These are phyloP conservation scores for Acanthornis magna DNA, from an alignment of 2,797 vertebrate species.

Conservation along the genomic window DNA sequence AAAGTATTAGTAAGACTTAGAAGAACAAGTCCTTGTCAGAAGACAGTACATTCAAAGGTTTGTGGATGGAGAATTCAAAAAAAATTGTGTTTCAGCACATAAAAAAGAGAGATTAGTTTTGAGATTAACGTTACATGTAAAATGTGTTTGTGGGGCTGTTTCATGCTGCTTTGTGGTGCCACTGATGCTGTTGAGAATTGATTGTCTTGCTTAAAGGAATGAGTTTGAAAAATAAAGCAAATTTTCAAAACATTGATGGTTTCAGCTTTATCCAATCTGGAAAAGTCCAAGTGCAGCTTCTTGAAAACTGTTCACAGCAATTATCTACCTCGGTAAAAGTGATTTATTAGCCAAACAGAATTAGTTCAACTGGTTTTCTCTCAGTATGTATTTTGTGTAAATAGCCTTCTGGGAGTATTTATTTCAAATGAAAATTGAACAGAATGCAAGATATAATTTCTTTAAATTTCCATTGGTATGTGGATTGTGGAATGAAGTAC, in stretches of 20 bases:
- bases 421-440: neutral
- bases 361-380: neutral
- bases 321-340: neutral
- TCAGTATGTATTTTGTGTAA: neutral
- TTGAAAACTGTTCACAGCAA: neutral
- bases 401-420: neutral
- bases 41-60: neutral
- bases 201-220: neutral
- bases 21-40: neutral
- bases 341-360: neutral
- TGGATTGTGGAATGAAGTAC: neutral
- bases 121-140: neutral
- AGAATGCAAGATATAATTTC: neutral
- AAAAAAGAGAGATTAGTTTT: neutral
- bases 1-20: neutral
- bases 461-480: neutral
- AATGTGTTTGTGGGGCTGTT: neutral
- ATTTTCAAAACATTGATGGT: accelerated
- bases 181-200: neutral
- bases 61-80: neutral
- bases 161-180: neutral
- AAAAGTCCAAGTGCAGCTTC: neutral
- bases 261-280: neutral
- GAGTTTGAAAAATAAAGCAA: neutral
- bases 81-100: neutral